These are phyloP conservation scores for Manis pentadactyla DNA, from an alignment of 2,797 vertebrate genomes.

Conservation along the genomic window DNA sequence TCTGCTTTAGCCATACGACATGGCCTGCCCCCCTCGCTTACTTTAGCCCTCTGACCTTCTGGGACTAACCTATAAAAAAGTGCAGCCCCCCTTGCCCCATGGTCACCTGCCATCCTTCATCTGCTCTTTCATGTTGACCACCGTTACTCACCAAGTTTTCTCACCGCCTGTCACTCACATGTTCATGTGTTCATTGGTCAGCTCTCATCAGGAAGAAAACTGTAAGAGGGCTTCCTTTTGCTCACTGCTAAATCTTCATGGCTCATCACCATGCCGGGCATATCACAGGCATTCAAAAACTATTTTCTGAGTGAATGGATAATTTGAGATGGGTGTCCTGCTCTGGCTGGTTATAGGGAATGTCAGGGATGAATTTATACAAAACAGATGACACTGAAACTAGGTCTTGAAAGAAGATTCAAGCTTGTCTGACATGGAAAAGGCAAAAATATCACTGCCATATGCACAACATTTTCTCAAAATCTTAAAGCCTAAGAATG, in stretches of 20 bases:
- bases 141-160: neutral
- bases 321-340: neutral
- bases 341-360: neutral
- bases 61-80: neutral
- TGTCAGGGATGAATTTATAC: neutral
- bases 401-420: neutral
- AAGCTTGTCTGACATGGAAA: neutral
- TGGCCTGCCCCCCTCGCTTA: neutral
- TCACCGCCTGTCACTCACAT: neutral
- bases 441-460: slow-evolving; percentile 24
- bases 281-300: neutral
- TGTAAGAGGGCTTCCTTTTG: neutral
- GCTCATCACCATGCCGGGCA: neutral
- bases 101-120: neutral
- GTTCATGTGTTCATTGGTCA: neutral
- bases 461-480: neutral
- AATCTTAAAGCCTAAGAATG: neutral
- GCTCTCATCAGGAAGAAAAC: neutral
- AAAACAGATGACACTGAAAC: slow-evolving; percentile 24
- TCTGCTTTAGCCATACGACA: neutral
- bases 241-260: neutral
- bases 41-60: neutral
- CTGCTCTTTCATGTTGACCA: neutral
- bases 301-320: neutral
- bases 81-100: neutral